phyloP scores from a whole-genome alignment of 2,888 invertebrate genomes.

The Neria commutata region DNA sequence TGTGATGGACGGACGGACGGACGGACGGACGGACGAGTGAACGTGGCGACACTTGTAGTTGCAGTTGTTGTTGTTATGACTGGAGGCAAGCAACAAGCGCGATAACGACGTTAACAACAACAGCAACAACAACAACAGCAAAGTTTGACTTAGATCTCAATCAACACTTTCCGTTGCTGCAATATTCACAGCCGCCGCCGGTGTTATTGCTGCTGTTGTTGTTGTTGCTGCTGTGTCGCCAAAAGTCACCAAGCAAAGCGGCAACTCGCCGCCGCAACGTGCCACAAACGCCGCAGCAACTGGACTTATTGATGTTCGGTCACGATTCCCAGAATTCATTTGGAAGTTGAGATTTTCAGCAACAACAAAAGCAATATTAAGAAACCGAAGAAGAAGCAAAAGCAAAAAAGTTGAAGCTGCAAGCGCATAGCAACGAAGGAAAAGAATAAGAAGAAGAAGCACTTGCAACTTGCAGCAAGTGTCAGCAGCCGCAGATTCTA shows the following conservation, averaged over 20 bases:
- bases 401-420: neutral
- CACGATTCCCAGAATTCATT: slow-evolving; percentile 57
- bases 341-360: slow-evolving; percentile 24
- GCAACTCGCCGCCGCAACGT: too few species aligned
- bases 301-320: slow-evolving; percentile 55
- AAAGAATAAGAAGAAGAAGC: neutral
- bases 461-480: neutral
- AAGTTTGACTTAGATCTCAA: slow-evolving; percentile 5
- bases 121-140: neutral
- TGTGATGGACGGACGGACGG: too few species aligned
- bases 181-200: neutral
- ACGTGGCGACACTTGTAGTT: too few species aligned
- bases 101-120: too few species aligned
- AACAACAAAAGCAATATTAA: neutral
- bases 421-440: neutral
- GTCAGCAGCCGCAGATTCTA: too few species aligned
- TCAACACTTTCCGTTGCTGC: neutral
- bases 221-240: neutral
- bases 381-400: neutral
- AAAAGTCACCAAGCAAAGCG: neutral
- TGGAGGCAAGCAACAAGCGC: neutral
- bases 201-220: neutral
- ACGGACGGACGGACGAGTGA: too few species aligned
- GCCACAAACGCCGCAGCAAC: too few species aligned
- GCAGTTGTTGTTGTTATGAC: neutral